Base-by-base conservation (phyloP, 2,113 vertebrate genomes). In the Entelurus aequoreus region DNA sequence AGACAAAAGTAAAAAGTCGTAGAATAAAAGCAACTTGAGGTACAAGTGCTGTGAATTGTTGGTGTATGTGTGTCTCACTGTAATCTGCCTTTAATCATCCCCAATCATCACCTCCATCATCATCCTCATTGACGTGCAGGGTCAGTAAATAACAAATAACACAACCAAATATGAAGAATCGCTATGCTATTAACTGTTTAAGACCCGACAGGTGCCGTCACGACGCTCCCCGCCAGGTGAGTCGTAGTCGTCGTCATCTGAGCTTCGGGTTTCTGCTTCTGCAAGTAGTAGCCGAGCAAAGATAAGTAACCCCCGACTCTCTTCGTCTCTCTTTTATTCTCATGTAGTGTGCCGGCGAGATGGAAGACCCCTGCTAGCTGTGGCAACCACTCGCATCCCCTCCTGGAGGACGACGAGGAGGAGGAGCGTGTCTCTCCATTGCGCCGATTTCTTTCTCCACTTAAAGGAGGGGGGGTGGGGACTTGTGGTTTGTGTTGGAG, bases 311-410 rank as follows among this genome's bases (percentile, higher is more conserved):
- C 9, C 6, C 16, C 21, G 46, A 28, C 21, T 56, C 37, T 47
- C 54, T 58, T 80, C 87, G 91, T 90, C 89, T 89, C 87, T 72
- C 66, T 69, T 66, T 61, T 28, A 28, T 28, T 53, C 50, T 92
- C 82, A 83, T 87, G 78, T 93, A 99, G 97, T 96, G 88, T 84
- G 93, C 93, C 90, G 94, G 93, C 83, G 97, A 99, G 90, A 91
- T 97, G 89, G 97, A 99, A 88, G 96, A 99, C 92, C 93, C 95
- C 84, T 99, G 95, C 94, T 99, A 98, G 93, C 94, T 90, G 60
- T 64, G 85, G 82, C 74, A 74, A 78, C 54, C 61, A 69, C 72
- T 38, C 65, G 55, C n/a, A 37, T 66, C 80, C 80, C 83, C 83
- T 83, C 81, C 81, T 38, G 79, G 74, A 79, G 66, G n/a, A 57